phyloP scores from a whole-genome alignment of 2,113 vertebrate genomes.

The Tiliqua scincoides region DNA sequence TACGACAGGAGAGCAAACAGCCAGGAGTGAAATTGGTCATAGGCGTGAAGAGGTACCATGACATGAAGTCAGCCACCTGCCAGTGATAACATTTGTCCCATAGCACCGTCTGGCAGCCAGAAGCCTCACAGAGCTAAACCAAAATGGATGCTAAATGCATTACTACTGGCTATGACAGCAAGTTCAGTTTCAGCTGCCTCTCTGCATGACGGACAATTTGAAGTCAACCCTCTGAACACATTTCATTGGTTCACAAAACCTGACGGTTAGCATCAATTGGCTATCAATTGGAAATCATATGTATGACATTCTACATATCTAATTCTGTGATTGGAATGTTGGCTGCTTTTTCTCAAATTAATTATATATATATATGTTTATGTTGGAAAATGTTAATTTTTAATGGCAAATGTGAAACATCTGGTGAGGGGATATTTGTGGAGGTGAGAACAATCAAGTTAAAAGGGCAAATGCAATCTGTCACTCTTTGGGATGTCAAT shows the following conservation, averaged over 20 bases:
- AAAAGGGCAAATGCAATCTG: not conserved
- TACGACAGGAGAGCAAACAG: conserved; percentile 53
- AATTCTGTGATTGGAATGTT: not conserved
- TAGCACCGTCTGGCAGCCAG: conserved; percentile 72
- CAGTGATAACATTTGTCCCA: conserved; percentile 56
- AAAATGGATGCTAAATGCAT: conserved; percentile 14
- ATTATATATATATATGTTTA: too few relatives aligned
- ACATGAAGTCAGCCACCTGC: conserved; percentile 68
- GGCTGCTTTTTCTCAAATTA: too few relatives aligned
- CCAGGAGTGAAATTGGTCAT: conserved; percentile 62
- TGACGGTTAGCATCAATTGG: not conserved
- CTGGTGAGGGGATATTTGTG: not conserved
- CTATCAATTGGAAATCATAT: not conserved
- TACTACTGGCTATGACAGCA: conserved; percentile 24
- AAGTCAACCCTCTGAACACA: not conserved
- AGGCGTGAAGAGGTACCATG: conserved; percentile 71
- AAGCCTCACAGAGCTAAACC: conserved; percentile 62
- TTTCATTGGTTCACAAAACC: conserved; percentile 2
- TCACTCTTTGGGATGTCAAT: not conserved
- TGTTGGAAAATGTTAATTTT: too few relatives aligned
- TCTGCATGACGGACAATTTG: not conserved
- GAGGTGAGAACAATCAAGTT: not conserved
- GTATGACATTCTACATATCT: not conserved
- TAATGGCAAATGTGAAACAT: not conserved
- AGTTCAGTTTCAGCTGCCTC: conserved; percentile 33